These are phyloP conservation scores for Phyllotreta cruciferae DNA, from an alignment of 2,888 invertebrate genomes.

Conservation along the genomic window DNA sequence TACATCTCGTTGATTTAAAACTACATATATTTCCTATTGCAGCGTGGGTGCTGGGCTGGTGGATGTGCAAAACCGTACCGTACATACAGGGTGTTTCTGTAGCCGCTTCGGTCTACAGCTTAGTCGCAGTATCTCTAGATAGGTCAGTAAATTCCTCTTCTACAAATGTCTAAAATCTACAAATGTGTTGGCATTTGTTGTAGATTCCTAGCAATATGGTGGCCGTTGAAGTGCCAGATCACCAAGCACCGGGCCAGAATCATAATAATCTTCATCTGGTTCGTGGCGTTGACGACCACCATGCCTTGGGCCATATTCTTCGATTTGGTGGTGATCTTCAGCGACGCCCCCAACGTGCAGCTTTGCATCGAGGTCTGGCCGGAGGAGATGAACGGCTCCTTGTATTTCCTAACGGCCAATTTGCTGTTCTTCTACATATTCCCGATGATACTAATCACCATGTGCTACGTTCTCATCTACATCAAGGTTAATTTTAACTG, in stretches of 20 bases:
- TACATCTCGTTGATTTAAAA: neutral
- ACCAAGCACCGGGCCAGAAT: conserved; percentile 85
- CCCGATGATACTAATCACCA: conserved; percentile 87
- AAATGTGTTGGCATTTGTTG: conserved; percentile 55
- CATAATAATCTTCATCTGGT: conserved; percentile 91
- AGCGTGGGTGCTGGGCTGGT: conserved; percentile 95
- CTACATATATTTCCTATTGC: conserved; percentile 47
- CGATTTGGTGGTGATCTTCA: conserved; percentile 77
- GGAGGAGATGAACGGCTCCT: conserved; percentile 77
- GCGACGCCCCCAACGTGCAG: conserved; percentile 76
- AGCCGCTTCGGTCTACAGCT: conserved; percentile 93
- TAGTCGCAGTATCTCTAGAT: conserved; percentile 94
- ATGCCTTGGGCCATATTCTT: conserved; percentile 93
- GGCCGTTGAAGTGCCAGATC: conserved; percentile 90
- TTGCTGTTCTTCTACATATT: conserved; percentile 89
- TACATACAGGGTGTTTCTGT: conserved; percentile 96
- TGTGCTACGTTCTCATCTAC: conserved; percentile 93
- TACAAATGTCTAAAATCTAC: neutral
- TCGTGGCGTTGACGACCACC: conserved; percentile 82
- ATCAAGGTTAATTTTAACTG: conserved; percentile 63
- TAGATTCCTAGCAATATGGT: conserved; percentile 96
- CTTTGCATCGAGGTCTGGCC: conserved; percentile 89
- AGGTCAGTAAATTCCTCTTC: conserved; percentile 67
- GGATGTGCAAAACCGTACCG: conserved; percentile 95
- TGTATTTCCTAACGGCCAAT: conserved; percentile 89